Conservation (phyloP, 2,113 vertebrate species). For the Psammodynastes pulverulentus region DNA sequence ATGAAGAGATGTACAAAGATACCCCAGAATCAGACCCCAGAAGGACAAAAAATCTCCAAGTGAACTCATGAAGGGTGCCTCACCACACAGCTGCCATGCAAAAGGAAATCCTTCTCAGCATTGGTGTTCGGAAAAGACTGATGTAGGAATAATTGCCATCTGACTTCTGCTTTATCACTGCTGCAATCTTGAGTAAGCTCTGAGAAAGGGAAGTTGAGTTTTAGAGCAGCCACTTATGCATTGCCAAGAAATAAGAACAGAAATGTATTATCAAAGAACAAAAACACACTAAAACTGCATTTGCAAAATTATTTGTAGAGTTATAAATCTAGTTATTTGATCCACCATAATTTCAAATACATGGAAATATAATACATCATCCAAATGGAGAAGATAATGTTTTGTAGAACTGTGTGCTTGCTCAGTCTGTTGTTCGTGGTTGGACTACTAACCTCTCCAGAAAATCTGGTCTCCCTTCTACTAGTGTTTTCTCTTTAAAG, state of each 20-base stretch:
- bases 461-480: not conserved
- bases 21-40: not conserved
- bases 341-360: not conserved
- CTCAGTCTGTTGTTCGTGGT: not conserved
- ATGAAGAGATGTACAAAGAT: not conserved
- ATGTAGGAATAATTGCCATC: slow-evolving; percentile 59
- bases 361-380: not conserved
- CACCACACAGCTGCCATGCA: slow-evolving; percentile 69
- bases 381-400: not conserved
- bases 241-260: not conserved
- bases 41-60: not conserved
- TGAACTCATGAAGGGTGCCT: not conserved
- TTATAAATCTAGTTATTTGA: not conserved
- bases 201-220: not conserved
- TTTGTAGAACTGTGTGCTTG: not conserved
- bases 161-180: not conserved
- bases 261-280: not conserved
- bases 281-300: not conserved
- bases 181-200: slow-evolving; percentile 12
- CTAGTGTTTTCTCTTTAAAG: not conserved
- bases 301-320: not conserved
- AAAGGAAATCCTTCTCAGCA: slow-evolving; percentile 66
- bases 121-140: slow-evolving; percentile 66
- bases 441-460: not conserved
- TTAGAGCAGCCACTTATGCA: not conserved